A percentile compares a stretch with the other conserved stretches of the same genome.
phyloP scores from a whole-genome alignment of 2,797 vertebrate genomes.

The Babyrousa celebensis region DNA sequence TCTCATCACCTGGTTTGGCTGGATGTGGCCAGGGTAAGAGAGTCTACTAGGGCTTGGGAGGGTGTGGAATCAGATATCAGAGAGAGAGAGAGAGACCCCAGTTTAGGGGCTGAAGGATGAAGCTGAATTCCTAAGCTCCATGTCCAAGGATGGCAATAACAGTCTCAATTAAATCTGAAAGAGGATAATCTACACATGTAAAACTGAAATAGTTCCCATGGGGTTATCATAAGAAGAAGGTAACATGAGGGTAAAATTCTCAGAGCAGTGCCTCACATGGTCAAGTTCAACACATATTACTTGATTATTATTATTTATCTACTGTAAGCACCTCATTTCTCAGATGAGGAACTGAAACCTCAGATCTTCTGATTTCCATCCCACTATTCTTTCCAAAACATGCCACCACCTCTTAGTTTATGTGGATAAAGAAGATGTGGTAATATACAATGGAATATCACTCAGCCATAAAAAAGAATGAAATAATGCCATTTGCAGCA shows the following conservation, averaged over 20 bases:
- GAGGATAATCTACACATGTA: background rate
- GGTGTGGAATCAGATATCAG: background rate
- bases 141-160: accelerated
- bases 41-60: background rate
- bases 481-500: too few relatives aligned
- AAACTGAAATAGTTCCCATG: background rate
- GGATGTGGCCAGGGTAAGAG: background rate
- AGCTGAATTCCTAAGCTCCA: background rate
- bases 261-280: background rate
- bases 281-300: background rate
- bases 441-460: too few relatives aligned
- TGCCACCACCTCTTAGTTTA: background rate
- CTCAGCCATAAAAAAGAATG: too few relatives aligned
- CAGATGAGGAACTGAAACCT: background rate
- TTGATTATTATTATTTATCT: background rate
- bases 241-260: background rate
- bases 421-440: too few relatives aligned
- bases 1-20: background rate
- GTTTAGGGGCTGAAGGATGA: background rate
- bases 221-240: background rate
- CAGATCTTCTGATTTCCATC: background rate
- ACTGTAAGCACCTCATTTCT: background rate
- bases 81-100: background rate
- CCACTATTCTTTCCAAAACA: background rate
- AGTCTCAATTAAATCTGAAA: background rate